Conservation (phyloP, 1,140 invertebrate species). For the Charaxes varanes region DNA sequence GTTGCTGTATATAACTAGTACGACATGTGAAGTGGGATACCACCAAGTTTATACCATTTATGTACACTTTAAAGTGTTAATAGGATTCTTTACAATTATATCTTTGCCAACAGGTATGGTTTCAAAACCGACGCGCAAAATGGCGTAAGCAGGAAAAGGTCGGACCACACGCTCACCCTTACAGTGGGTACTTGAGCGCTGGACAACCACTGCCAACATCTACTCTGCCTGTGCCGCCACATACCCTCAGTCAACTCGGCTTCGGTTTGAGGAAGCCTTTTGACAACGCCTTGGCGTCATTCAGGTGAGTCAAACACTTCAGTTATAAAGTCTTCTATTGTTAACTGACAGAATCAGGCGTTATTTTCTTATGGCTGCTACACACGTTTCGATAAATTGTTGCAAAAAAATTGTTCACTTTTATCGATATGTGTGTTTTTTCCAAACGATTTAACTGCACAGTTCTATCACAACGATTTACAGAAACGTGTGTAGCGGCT, state of each 20-base stretch:
- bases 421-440: too few relatives aligned
- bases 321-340: too few relatives aligned
- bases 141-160: conserved; percentile 96
- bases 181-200: conserved; percentile 85
- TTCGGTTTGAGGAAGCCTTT: conserved; percentile 86
- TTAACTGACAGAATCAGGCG: too few relatives aligned
- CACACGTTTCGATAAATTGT: too few relatives aligned
- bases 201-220: conserved; percentile 76
- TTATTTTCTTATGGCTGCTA: too few relatives aligned
- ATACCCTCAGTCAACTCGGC: conserved; percentile 83
- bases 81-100: not conserved
- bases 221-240: conserved; percentile 77
- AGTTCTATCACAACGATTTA: too few relatives aligned
- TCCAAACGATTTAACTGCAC: too few relatives aligned
- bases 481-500: too few relatives aligned
- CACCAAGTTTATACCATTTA: not conserved
- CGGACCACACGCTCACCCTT: conserved; percentile 93
- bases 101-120: conserved; percentile 84
- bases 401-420: too few relatives aligned
- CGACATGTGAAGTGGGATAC: not conserved
- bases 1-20: too few relatives aligned
- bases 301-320: conserved; percentile 58
- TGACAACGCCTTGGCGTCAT: conserved; percentile 78
- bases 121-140: conserved; percentile 94
- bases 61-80: not conserved